Evolutionary conservation across 2,888 invertebrate genomes (phyloP).

Genomic region (Ernsta delagoae): DNA sequence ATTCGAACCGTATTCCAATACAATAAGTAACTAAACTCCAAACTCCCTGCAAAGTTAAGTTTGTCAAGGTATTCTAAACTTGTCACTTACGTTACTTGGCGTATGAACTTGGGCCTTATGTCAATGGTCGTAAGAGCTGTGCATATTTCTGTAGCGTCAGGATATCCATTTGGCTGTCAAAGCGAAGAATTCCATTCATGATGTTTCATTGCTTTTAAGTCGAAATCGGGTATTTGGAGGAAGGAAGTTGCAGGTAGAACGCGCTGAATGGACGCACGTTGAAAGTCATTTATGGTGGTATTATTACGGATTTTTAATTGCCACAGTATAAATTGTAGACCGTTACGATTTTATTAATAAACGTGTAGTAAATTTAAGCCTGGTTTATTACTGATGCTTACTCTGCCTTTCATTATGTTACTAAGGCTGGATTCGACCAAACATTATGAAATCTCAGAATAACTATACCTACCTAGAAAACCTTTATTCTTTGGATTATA

Average conservation of each 20-base stretch:
- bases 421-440: no score
- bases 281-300: no score
- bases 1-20: conserved; percentile 37
- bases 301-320: no score
- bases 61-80: conserved; percentile 42
- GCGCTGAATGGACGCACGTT: conserved; percentile 48
- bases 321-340: no score
- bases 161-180: conserved; percentile 76
- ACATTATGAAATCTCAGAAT: no score
- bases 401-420: no score
- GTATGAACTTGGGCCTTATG: conserved; percentile 46
- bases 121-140: conserved; percentile 4
- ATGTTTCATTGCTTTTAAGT: conserved; percentile 37
- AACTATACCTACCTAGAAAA: no score
- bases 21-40: conserved; percentile 17
- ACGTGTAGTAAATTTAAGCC: no score
- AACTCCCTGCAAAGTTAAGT: conserved; percentile 14
- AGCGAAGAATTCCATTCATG: conserved; percentile 74
- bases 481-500: no score
- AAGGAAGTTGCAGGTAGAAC: conserved; percentile 83
- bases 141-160: conserved; percentile 56
- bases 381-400: no score
- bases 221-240: conserved; percentile 66
- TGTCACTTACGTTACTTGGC: conserved; percentile 36
- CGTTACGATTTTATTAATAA: no score